Base-by-base conservation (phyloP, 2,113 vertebrate species). In the Oreotrochilus melanogaster region DNA sequence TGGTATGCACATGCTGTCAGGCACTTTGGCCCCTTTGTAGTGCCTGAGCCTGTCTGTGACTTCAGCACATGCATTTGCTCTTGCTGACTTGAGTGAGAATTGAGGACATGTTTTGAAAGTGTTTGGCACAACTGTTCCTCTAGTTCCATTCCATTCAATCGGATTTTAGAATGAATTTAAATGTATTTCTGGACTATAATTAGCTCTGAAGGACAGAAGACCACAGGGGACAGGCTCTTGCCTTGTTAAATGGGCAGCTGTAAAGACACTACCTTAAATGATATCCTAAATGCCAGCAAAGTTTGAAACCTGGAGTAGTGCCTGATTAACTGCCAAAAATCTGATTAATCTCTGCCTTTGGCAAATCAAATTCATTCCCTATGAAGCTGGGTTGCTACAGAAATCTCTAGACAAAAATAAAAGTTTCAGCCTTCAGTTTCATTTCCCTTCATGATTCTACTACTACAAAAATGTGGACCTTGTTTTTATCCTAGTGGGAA, bases 121-220 rank as follows among this genome's bases (percentile, higher is more conserved):
- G 43, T 75, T 78, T 70, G 72, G 51, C 37, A 53, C 8, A 33
- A 42, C 25, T 15, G 19, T 56, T 85, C 27, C 16, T 78, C 88
- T 56, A 47, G 5, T 54, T 83, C 19, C 31, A 78, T 71, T 73
- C 79, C 83, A 93, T 93, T 93, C 90, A 85, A 13, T 65, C 73
- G 71, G 80, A 87, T 95, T 89, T 92, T 53, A 85, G 87, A 93
- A 88, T 94, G 61, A 92, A 90, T 82, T 85, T 67, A 65, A 79
- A 81, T 50, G 31, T 87, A 60, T 75, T 51, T 51, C 27, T 54
- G 61, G 57, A 43, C 50, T 84, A 51, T 79, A 95, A 87, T 91
- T 82, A 95, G 33, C 54, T 85, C 35, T 21, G 25, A 79, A 86
- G 56, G 69, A 28, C 54, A 80, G 47, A 85, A 83, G 31, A 66